phyloP scores from a whole-genome alignment of 2,113 vertebrate genomes.

The Psittacula cyanocephala region DNA sequence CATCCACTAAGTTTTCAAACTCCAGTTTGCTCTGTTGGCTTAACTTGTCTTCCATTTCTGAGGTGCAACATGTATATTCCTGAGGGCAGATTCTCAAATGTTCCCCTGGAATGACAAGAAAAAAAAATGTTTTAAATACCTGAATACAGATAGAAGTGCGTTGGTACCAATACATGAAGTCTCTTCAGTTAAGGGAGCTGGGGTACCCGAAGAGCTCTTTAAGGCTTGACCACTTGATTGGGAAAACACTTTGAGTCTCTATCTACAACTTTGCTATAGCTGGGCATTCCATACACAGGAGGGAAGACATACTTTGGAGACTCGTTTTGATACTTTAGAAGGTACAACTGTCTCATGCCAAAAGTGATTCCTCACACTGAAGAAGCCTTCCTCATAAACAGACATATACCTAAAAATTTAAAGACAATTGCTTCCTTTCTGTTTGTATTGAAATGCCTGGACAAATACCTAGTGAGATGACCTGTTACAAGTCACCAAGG shows the following conservation, averaged over 20 bases:
- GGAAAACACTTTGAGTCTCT: background rate
- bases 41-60: slow-evolving; percentile 91
- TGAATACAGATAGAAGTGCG: background rate
- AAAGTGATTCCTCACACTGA: background rate
- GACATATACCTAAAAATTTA: background rate
- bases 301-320: background rate
- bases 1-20: slow-evolving; percentile 89
- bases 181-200: background rate
- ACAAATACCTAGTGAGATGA: background rate
- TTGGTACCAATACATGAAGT: background rate
- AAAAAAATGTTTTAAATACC: background rate
- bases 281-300: background rate
- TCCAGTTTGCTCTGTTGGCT: slow-evolving; percentile 91
- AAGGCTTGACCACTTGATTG: background rate
- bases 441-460: background rate
- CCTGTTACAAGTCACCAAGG: background rate
- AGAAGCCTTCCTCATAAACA: background rate
- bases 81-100: slow-evolving; percentile 89
- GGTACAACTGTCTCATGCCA: background rate
- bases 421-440: background rate
- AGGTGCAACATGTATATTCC: slow-evolving; percentile 91
- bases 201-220: background rate
- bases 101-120: slow-evolving; percentile 78
- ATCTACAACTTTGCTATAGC: background rate
- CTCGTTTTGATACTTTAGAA: background rate